phyloP scores from a whole-genome alignment of 1,140 invertebrate species.

The Nixonia krombeini region DNA sequence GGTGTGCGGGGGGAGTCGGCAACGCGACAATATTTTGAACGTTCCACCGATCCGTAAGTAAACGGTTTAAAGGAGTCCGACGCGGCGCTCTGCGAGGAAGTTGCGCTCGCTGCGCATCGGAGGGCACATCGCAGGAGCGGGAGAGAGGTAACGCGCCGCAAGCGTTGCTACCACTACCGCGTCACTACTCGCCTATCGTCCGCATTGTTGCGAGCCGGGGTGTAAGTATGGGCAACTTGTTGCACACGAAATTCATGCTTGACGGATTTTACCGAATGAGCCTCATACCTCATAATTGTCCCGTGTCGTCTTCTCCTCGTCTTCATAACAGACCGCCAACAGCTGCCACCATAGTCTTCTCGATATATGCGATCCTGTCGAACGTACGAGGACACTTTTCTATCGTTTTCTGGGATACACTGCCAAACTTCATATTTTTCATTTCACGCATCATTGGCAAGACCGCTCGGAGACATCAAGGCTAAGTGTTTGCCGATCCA shows the following conservation, averaged over 20 bases:
- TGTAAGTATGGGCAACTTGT: conserved; percentile 62
- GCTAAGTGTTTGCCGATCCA: too few relatives aligned
- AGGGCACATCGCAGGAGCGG: conserved; percentile 11
- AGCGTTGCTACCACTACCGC: too few relatives aligned
- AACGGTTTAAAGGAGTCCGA: conserved; percentile 61
- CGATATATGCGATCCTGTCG: conserved; percentile 19
- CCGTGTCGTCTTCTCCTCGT: conserved; percentile 41
- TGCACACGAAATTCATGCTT: conserved; percentile 65
- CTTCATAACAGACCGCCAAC: conserved; percentile 53
- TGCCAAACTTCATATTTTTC: too few relatives aligned
- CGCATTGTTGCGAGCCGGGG: conserved; percentile 39
- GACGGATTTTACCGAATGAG: conserved; percentile 50
- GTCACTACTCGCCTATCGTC: conserved; percentile 21
- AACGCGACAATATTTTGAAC: conserved; percentile 69
- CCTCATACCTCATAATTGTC: conserved; percentile 48
- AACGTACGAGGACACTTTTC: too few relatives aligned
- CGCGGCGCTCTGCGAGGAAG: conserved; percentile 19
- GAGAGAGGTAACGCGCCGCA: conserved; percentile 14
- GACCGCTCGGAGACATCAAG: neutral
- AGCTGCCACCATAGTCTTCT: conserved; percentile 56
- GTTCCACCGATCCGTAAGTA: conserved; percentile 60
- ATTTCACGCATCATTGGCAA: too few relatives aligned
- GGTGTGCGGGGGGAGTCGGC: conserved; percentile 23
- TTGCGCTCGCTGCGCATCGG: conserved; percentile 14
- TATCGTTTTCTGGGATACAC: neutral